phyloP scores from a whole-genome alignment of 2,888 invertebrate species.

The Oxystoma pomonae region DNA sequence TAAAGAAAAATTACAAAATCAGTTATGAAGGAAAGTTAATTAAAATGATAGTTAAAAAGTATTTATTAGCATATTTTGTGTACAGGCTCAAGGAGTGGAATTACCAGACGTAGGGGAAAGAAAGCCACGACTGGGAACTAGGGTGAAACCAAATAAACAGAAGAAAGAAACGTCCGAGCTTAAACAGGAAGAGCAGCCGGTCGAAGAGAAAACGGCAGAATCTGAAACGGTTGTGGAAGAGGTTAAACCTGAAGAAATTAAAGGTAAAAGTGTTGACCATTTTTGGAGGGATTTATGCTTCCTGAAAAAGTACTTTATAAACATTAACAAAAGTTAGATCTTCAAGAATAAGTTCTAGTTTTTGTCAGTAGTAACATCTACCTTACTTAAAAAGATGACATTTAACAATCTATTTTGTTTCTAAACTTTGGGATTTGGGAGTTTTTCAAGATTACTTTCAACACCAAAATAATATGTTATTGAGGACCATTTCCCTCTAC shows the following conservation, averaged over 20 bases:
- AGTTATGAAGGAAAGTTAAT: too few species aligned
- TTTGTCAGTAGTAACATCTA: slow-evolving; percentile 5
- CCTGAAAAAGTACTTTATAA: neutral
- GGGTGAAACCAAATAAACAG: slow-evolving; percentile 66
- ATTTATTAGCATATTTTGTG: too few species aligned
- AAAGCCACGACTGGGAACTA: slow-evolving; percentile 63
- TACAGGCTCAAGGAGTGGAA: slow-evolving; percentile 77
- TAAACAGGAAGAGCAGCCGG: slow-evolving; percentile 35
- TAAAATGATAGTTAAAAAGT: too few species aligned
- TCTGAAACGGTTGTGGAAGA: slow-evolving; percentile 28
- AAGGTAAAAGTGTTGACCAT: neutral
- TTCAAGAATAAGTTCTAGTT: slow-evolving; percentile 2
- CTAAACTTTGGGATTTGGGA: too few species aligned
- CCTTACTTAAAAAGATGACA: slow-evolving; percentile 27
- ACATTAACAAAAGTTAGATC: neutral
- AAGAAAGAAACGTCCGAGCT: slow-evolving; percentile 47
- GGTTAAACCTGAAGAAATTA: slow-evolving; percentile 31
- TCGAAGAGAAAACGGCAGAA: slow-evolving; percentile 28
- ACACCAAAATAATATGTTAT: too few species aligned
- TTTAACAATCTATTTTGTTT: too few species aligned
- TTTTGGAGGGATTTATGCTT: neutral
- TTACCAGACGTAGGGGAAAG: slow-evolving; percentile 69
- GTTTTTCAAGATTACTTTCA: too few species aligned
- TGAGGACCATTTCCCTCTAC: too few species aligned
- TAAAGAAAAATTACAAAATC: too few species aligned